These are phyloP conservation scores for Takifugu bimaculatus DNA, from an alignment of 2,113 vertebrate species.

Conservation along the genomic window DNA sequence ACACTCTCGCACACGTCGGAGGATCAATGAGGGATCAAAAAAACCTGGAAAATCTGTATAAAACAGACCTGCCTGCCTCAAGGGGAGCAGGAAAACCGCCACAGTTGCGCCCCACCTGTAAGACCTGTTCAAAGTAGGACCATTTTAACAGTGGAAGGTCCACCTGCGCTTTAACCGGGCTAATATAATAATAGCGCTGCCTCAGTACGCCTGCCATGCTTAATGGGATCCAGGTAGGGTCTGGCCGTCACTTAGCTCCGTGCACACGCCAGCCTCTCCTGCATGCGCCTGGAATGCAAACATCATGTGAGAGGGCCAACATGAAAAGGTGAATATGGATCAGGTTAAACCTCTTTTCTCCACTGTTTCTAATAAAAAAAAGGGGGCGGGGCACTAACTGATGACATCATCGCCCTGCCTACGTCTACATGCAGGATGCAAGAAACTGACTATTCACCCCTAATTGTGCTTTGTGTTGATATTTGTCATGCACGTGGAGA, in stretches of 20 bases:
- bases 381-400: neutral
- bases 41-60: too few relatives aligned
- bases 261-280: constrained; percentile 45
- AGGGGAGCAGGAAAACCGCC: neutral
- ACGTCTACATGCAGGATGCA: too few relatives aligned
- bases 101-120: constrained; percentile 3
- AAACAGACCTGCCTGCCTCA: too few relatives aligned
- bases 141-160: constrained; percentile 7
- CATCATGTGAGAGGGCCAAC: constrained; percentile 43
- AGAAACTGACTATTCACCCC: too few relatives aligned
- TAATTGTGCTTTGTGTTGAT: too few relatives aligned
- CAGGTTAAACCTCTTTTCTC: constrained; percentile 42
- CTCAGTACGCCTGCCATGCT: constrained; percentile 30
- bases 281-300: constrained; percentile 57
- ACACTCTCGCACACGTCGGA: neutral
- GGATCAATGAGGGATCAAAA: constrained; percentile 38
- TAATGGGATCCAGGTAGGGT: constrained; percentile 62
- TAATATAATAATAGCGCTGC: constrained; percentile 29
- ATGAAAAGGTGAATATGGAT: constrained; percentile 59
- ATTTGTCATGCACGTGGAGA: too few relatives aligned
- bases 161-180: constrained; percentile 40
- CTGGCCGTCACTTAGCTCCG: constrained; percentile 48
- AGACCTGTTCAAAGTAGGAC: constrained; percentile 8
- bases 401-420: too few relatives aligned
- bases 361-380: constrained; percentile 27